Base-by-base conservation (phyloP, 2,888 invertebrate species). In the Chouioia cunea region DNA sequence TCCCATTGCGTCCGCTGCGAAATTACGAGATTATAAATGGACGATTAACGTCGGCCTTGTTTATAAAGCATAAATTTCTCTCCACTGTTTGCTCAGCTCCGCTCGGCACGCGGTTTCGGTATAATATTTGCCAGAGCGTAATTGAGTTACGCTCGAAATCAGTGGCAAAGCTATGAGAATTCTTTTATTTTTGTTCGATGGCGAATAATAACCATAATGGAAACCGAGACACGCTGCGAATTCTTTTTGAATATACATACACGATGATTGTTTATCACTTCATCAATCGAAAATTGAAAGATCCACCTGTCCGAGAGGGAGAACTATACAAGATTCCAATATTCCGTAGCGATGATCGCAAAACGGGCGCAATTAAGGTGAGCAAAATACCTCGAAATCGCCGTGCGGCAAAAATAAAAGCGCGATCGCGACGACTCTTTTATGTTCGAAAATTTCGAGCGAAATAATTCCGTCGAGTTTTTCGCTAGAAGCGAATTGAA, bases 1-100 rank as follows among this genome's bases (percentile, higher is more conserved):
- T 73, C 63, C 65, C 15, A 47, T 36, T 8, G 43, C 18, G 27
- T 18, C 6, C 20, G 23, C 50, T 20, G 8, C 50, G 52, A 58
- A 74, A 74, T 74, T 74, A 74, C 67, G 72, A 72, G 74, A 74
- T 72, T 72, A 74, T 74, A 74, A 74, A 74, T 66, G 74, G 69
- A 67, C 74, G 74, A 74, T 74, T 71, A 74, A 72, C 70, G 74
- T 74, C 74, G 69, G 16, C 69, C 74, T 74, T 74, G 72, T 74
- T 74, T 74, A 72, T 72, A 70, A 72, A 70, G 54, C 70, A 74
- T 74, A 72, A 74, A 72, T 74, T 72, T 20, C 22, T 36, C 27
- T 18, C 16, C 27, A 8, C 27, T 65, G 69, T 73, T 62, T 65
- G 68, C 27, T 65, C 47, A 63, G 50, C 57, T 15, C 27, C 20